Evolutionary conservation across 2,888 invertebrate genomes (phyloP), one percentile per base, ranked within the genome.

Genomic region (Ophraella communa): DNA sequence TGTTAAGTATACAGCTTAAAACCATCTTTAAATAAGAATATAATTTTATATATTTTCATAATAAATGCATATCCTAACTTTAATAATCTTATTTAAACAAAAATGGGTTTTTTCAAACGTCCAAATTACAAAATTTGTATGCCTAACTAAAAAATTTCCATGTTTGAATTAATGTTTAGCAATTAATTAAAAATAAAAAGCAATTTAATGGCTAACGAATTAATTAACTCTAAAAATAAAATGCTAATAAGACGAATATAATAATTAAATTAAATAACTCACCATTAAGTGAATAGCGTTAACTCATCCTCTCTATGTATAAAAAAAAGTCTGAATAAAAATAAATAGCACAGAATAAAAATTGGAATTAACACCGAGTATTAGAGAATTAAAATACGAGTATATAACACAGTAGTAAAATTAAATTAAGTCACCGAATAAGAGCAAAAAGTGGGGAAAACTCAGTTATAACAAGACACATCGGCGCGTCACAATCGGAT

Each of bases 401-500:
- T n/a, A 10, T 51, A 1, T n/a, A 23, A 17, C 49, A 51, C 49
- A 24, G 27, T 10, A 21, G 27, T 23, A 24, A 27, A 8, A 14
- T 23, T 45, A 4, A n/a, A n/a, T 47, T 47, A 23, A 47, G 47
- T 23, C 47, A 47, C 47, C 47, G 14, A 7, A 35, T 20, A 35
- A 44, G 23, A 23, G 56, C 53, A 63, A 49, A 64, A 65, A 59
- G 53, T 61, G 33, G 58, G 49, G n/a, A 64, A 60, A 57, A 51
- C 27, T 27, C 35, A 44, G n/a, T n/a, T n/a, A 39, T 14, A 35
- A 21, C 47, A 44, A 27, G 55, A 42, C 39, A 30, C 51, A 30
- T 57, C 20, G 10, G 47, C 24, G 56, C 68, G 33, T 18, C 33
- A 35, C 27, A 17, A 42, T 53, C 63, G 68, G 47, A 44, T 11